Conservation (phyloP, 2,888 invertebrate genomes). For the Mactromeris polynyma region DNA sequence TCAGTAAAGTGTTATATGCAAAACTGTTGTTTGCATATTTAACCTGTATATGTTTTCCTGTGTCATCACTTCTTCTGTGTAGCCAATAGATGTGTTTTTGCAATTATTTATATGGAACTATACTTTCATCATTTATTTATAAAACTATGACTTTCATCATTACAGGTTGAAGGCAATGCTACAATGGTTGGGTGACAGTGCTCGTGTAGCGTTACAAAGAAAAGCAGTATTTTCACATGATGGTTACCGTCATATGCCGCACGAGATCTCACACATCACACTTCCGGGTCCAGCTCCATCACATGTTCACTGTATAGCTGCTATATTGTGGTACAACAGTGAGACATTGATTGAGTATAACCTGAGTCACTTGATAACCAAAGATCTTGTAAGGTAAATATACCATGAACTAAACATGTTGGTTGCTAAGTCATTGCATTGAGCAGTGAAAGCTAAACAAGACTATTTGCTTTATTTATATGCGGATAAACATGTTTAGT, state of each 20-base stretch:
- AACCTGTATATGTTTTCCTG: no score
- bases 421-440: no score
- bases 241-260: constrained; percentile 64
- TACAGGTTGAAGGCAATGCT: constrained; percentile 88
- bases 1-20: no score
- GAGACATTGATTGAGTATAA: constrained; percentile 87
- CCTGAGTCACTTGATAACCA: constrained; percentile 91
- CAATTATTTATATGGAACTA: no score
- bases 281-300: constrained; percentile 84
- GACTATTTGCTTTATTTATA: no score
- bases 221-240: constrained; percentile 68
- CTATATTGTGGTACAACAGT: constrained; percentile 91
- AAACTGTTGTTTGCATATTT: no score
- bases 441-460: no score
- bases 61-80: no score
- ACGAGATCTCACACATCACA: constrained; percentile 48
- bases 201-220: constrained; percentile 85
- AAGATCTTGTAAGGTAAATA: constrained; percentile 91
- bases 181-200: constrained; percentile 91
- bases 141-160: not conserved
- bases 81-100: no score
- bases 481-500: no score
- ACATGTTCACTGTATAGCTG: constrained; percentile 92
- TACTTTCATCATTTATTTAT: no score
- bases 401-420: not conserved